These are phyloP conservation scores for Perodicticus potto DNA, from an alignment of 2,797 vertebrate genomes.

Conservation along the genomic window DNA sequence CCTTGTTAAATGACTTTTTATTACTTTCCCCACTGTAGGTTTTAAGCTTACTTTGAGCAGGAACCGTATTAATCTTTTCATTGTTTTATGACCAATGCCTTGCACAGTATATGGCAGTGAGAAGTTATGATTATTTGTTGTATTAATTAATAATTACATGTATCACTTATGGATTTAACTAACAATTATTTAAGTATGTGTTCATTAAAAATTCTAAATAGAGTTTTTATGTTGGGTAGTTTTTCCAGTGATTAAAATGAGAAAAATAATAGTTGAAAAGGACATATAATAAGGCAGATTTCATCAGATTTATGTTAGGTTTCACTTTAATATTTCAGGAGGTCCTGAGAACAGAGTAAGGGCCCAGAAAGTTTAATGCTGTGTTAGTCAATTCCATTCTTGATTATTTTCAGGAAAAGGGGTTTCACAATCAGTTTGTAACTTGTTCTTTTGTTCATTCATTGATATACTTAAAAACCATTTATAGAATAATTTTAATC, in stretches of 20 bases:
- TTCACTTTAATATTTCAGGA: slow-evolving; percentile 25
- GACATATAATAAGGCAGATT: background rate
- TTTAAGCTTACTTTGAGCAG: background rate
- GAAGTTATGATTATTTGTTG: background rate
- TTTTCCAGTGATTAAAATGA: background rate
- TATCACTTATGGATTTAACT: background rate
- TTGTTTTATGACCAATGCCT: background rate
- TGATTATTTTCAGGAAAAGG: slow-evolving; percentile 37
- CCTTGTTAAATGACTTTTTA: background rate
- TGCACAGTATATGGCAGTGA: background rate
- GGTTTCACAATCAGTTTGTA: background rate
- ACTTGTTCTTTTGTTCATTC: background rate
- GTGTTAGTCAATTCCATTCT: background rate
- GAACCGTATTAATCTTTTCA: background rate
- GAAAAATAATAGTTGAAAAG: background rate
- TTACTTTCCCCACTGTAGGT: background rate
- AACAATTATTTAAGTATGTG: background rate
- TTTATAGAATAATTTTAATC: background rate
- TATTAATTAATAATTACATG: background rate
- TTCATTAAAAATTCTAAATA: background rate
- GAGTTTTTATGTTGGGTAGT: background rate
- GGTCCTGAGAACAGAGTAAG: background rate
- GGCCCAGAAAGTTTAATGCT: background rate
- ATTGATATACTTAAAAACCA: background rate
- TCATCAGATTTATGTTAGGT: background rate